Percentiles rank a stretch among this genome's conserved stretches.
Evolutionary conservation across 2,888 invertebrate species (phyloP).

Genomic region (Agonopterix heracliana): DNA sequence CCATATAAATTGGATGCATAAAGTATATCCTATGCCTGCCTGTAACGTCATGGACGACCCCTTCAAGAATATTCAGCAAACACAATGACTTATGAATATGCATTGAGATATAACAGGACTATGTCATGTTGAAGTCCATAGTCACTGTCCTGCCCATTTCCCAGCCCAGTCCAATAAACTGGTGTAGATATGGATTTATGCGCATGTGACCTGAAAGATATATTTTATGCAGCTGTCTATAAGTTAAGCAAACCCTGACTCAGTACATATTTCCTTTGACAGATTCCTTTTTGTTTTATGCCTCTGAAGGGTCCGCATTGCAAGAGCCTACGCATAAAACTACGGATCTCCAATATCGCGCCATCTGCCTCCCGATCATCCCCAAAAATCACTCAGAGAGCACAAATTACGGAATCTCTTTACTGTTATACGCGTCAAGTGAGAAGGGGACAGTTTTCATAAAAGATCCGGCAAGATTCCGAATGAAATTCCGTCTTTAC

Average conservation of each 20-base stretch:
- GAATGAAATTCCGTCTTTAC: conserved; percentile 48
- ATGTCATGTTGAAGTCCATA: too few relatives aligned
- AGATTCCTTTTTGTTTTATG: conserved; percentile 59
- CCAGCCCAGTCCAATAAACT: too few relatives aligned
- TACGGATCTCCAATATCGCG: conserved; percentile 58
- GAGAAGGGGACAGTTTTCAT: conserved; percentile 50
- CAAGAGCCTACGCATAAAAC: conserved; percentile 51
- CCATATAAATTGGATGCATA: too few relatives aligned
- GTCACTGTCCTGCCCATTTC: too few relatives aligned
- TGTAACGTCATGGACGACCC: too few relatives aligned
- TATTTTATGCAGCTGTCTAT: too few relatives aligned
- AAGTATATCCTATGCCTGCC: too few relatives aligned
- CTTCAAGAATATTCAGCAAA: too few relatives aligned
- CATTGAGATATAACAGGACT: too few relatives aligned
- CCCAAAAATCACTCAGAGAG: conserved; percentile 58
- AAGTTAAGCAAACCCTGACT: neutral
- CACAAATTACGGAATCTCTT: conserved; percentile 59
- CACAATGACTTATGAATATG: too few relatives aligned
- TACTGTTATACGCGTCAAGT: conserved; percentile 36
- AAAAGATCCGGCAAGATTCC: conserved; percentile 39
- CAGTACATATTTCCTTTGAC: conserved; percentile 23
- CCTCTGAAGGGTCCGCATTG: conserved; percentile 32
- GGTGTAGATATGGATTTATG: neutral
- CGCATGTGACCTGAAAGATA: neutral
- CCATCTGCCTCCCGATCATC: conserved; percentile 63